These are phyloP conservation scores for Hemitrygon akajei DNA, from an alignment of 2,797 vertebrate species.

Conservation along the genomic window DNA sequence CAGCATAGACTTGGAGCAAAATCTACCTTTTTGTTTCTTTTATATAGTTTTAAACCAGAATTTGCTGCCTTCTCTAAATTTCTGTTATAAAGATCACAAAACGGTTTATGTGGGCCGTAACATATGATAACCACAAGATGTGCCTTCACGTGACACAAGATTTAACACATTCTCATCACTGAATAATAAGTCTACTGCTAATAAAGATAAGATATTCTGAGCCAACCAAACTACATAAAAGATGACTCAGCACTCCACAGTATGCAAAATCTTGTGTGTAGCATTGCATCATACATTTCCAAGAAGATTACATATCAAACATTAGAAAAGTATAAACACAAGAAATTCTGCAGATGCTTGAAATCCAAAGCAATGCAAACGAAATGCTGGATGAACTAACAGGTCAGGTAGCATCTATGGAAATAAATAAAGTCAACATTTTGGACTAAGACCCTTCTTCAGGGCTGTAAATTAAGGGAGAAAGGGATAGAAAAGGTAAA, in stretches of 20 bases:
- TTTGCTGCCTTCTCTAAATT: not conserved
- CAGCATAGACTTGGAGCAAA: not conserved
- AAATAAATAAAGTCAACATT: no score
- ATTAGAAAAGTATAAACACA: no score
- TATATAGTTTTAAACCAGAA: not conserved
- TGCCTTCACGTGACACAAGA: not conserved
- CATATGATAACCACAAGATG: constrained; percentile 22
- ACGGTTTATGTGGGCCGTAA: constrained; percentile 25
- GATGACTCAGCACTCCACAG: constrained; percentile 65
- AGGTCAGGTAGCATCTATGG: no score
- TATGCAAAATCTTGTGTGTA: constrained; percentile 58
- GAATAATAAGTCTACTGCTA: constrained; percentile 19
- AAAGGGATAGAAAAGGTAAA: no score
- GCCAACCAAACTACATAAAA: not conserved
- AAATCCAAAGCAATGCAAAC: no score
- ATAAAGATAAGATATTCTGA: constrained; percentile 26
- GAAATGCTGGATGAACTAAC: no score
- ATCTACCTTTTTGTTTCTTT: not conserved
- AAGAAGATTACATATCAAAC: constrained; percentile 43
- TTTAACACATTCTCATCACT: not conserved
- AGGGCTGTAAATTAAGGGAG: no score
- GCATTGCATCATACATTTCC: constrained; percentile 46
- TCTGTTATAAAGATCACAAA: constrained; percentile 3
- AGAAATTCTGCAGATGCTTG: no score
- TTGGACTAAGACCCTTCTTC: no score